These are phyloP conservation scores for Allacma fusca DNA, from an alignment of 2,888 invertebrate genomes.

Conservation along the genomic window DNA sequence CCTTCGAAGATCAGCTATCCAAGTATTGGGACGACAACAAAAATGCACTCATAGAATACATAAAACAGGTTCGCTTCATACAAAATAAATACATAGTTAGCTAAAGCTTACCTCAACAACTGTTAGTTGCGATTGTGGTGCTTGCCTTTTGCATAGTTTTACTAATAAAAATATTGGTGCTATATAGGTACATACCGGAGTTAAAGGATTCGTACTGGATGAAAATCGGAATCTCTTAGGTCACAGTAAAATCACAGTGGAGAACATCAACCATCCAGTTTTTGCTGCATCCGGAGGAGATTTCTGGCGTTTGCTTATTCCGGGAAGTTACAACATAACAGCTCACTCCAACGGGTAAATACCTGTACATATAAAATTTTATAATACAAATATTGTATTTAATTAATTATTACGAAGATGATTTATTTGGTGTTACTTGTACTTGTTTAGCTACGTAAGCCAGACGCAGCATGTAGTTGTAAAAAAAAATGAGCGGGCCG, in stretches of 20 bases:
- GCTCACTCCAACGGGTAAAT: slow-evolving; percentile 75
- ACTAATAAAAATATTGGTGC: no score
- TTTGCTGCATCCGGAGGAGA: slow-evolving; percentile 79
- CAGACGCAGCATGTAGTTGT: slow-evolving; percentile 71
- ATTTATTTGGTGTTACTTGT: no score
- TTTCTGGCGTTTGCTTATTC: slow-evolving; percentile 88
- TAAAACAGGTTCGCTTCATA: slow-evolving; percentile 79
- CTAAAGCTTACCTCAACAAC: no score
- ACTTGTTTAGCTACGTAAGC: slow-evolving; percentile 72
- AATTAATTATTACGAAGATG: no score
- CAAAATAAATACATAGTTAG: no score
- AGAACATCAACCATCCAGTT: slow-evolving; percentile 78
- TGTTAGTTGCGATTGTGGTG: no score
- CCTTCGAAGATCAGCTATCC: slow-evolving; percentile 75
- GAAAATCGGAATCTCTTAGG: slow-evolving; percentile 77
- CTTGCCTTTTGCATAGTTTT: no score
- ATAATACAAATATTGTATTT: no score
- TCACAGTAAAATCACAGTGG: slow-evolving; percentile 78
- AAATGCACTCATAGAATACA: slow-evolving; percentile 81
- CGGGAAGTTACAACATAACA: slow-evolving; percentile 84
- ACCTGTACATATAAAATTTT: no score
- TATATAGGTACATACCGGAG: slow-evolving; percentile 81
- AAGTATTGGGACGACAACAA: slow-evolving; percentile 89
- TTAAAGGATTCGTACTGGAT: slow-evolving; percentile 84
- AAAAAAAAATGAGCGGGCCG: slow-evolving; percentile 66